A percentile compares a stretch with the other conserved stretches of the same genome.
These are phyloP conservation scores for Trimorus sp. DNA, from an alignment of 2,888 invertebrate species.

Conservation along the genomic window DNA sequence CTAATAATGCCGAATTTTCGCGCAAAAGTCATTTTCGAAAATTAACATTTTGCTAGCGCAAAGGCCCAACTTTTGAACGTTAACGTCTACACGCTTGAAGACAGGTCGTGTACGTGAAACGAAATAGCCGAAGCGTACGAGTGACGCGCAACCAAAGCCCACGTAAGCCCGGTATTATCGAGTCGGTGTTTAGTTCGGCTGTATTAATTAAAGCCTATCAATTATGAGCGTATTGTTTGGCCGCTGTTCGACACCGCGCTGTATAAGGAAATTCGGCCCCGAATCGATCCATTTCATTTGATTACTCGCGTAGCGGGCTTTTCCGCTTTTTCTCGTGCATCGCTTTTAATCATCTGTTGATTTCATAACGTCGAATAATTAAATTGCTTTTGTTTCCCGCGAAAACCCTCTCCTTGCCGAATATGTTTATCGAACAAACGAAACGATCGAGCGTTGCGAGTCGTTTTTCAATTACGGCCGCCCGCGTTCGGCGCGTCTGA, in stretches of 20 bases:
- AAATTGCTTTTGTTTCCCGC: no score
- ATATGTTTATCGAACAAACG: no score
- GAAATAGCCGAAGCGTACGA: slow-evolving; percentile 70
- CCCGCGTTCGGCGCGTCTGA: no score
- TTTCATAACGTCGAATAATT: no score
- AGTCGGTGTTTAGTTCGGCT: slow-evolving; percentile 73
- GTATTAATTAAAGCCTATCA: slow-evolving; percentile 78
- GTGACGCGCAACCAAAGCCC: slow-evolving; percentile 75
- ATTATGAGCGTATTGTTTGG: slow-evolving; percentile 72
- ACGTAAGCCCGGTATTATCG: slow-evolving; percentile 77
- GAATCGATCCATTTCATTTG: not conserved
- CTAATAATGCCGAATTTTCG: no score
- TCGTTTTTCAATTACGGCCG: no score
- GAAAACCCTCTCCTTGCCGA: no score
- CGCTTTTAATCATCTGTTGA: no score
- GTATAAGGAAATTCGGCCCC: slow-evolving; percentile 21
- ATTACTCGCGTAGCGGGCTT: no score
- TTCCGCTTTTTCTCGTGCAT: no score
- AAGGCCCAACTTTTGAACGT: slow-evolving; percentile 53
- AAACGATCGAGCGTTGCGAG: no score
- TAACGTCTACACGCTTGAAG: slow-evolving; percentile 49
- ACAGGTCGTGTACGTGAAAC: slow-evolving; percentile 57
- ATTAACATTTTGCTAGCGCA: slow-evolving; percentile 34
- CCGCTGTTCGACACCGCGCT: slow-evolving; percentile 23
- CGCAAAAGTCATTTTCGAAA: no score